Conservation (phyloP, 1,140 invertebrate species). For the Hyles vespertilio region DNA sequence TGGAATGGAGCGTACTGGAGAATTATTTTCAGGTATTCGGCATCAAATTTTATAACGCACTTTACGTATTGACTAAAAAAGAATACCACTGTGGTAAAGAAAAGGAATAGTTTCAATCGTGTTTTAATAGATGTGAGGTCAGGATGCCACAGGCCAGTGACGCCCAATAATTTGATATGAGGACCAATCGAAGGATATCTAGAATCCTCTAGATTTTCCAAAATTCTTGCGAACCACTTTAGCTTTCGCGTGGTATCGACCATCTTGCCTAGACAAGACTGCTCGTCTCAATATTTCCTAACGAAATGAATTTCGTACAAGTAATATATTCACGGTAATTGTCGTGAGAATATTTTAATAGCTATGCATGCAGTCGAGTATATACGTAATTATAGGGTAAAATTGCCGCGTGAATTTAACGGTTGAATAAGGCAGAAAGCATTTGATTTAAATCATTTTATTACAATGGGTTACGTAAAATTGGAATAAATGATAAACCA, state of each 20-base stretch:
- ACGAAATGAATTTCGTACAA: too few species aligned
- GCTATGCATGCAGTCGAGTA: slow-evolving; percentile 10
- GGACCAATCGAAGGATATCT: slow-evolving; percentile 40
- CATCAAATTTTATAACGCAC: slow-evolving; percentile 26
- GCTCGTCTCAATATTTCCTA: too few species aligned
- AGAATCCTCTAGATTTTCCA: slow-evolving; percentile 28
- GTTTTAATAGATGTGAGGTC: slow-evolving; percentile 13
- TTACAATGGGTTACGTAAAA: not conserved
- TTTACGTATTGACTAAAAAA: slow-evolving; percentile 46
- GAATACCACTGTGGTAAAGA: slow-evolving; percentile 33
- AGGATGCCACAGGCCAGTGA: slow-evolving; percentile 40
- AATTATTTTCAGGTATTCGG: slow-evolving; percentile 30
- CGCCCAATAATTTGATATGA: slow-evolving; percentile 28
- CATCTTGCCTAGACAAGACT: not conserved
- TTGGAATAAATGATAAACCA: not conserved
- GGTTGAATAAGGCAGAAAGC: not conserved
- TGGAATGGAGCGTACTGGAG: slow-evolving; percentile 47
- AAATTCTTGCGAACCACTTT: slow-evolving; percentile 1
- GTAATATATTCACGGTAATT: slow-evolving; percentile 8
- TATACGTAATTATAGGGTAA: slow-evolving; percentile 5
- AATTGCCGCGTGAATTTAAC: slow-evolving; percentile 4
- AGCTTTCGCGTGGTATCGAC: not conserved
- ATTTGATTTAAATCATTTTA: too few species aligned
- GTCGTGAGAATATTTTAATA: slow-evolving; percentile 17
- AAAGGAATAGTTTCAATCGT: slow-evolving; percentile 29